These are phyloP conservation scores for Myrmophylax atrothorax DNA, from an alignment of 2,113 vertebrate genomes.

Conservation along the genomic window DNA sequence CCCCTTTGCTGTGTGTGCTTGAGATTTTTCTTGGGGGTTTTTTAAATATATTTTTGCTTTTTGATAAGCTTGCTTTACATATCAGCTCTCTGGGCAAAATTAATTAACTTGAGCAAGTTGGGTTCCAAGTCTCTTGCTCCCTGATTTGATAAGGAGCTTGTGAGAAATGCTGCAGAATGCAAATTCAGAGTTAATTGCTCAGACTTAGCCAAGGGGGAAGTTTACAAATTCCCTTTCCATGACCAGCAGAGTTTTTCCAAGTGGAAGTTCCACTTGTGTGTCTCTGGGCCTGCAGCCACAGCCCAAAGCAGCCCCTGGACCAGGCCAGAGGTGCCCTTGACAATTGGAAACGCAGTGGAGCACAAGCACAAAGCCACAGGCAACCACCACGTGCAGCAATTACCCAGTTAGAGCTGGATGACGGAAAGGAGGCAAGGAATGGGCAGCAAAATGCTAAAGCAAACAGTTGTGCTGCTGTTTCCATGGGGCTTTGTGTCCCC, in stretches of 20 bases:
- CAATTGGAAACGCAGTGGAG: not conserved
- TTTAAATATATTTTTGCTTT: not conserved
- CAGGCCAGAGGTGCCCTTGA: conserved; percentile 25
- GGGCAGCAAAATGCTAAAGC: not conserved
- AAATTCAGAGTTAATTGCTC: conserved; percentile 2
- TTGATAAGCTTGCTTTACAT: not conserved
- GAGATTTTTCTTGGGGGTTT: not conserved
- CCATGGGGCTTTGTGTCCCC: not conserved
- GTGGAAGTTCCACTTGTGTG: not conserved
- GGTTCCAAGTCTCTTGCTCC: not conserved
- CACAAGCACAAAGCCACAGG: conserved; percentile 14
- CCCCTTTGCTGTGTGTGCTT: not conserved
- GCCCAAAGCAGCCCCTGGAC: not conserved
- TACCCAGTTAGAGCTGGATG: not conserved
- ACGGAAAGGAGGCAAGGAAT: not conserved
- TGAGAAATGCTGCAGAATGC: not conserved
- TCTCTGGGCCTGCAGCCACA: not conserved
- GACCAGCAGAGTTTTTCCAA: not conserved
- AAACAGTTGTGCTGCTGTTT: not conserved
- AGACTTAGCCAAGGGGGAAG: not conserved
- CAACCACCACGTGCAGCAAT: not conserved
- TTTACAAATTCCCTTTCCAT: not conserved
- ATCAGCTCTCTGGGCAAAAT: not conserved
- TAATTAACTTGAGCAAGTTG: not conserved
- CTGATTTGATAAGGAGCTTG: not conserved